Base-by-base conservation (phyloP, 2,888 invertebrate genomes). In the Zygaena filipendulae region DNA sequence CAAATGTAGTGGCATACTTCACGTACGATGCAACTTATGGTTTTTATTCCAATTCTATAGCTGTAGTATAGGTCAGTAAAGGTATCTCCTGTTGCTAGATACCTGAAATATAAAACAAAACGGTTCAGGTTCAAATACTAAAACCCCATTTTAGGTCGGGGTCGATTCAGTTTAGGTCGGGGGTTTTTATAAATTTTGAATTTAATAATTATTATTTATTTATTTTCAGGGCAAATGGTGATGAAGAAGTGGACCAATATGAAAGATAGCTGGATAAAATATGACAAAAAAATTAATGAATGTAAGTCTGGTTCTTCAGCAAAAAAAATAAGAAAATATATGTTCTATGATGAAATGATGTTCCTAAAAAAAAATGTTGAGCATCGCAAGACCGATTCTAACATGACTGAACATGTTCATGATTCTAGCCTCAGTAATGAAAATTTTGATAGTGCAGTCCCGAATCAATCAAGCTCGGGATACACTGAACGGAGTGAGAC, bases 21-120 rank as follows among this genome's bases (percentile, higher is more conserved):
- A 30, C 32, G 27, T 26, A 43, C 38, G 24, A 43, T 38, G 26
- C 30, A 29, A 30, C 37, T 41, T 36, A 46, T 42, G 28, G 47
- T 47, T 39, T 36, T 36, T 32, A 41, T 41, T 32, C 47, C 43
- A 30, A 45, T 32, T 35, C 37, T 39, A 33, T 39, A 45, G 32
- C 33, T 38, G 34, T 42, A 47, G 32, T 42, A 29, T 35, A 45
- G 38, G 32, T 44, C 40, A 21, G 36, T 36, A 25, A 44, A 39
- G 23, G 47, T 36, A 39, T 42, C 30, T 33, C 42, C 40, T 33
- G 39, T 38, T 35, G 43, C 41, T 34, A 46, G 35, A 33, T 42
- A 42, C 35, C 42, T 42, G 38, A 31, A 40, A 40, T 33, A 11
- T 18, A n/a, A 30, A 32, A 34, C 35, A 32, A 33, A 37, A 39